Conservation (phyloP, 2,113 vertebrate genomes). For the Dicaeum eximium region DNA sequence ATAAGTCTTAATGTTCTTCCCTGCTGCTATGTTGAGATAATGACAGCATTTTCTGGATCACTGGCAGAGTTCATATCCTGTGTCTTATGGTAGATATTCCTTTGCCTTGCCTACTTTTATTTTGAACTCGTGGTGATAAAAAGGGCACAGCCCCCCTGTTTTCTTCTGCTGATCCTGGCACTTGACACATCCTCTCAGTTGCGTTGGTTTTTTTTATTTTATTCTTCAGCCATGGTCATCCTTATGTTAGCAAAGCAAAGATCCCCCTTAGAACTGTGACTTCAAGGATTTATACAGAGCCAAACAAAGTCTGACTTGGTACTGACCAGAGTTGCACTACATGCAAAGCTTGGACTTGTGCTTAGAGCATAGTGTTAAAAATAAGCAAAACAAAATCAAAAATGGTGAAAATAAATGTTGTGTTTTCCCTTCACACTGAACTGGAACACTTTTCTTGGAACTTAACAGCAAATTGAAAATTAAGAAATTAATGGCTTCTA, state of each 20-base stretch:
- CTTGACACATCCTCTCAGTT: background rate
- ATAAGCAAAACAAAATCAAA: background rate
- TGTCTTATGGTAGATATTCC: background rate
- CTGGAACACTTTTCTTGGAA: background rate
- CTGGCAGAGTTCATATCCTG: background rate
- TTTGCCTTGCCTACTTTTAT: background rate
- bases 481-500: background rate
- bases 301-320: background rate
- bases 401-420: background rate
- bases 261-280: background rate
- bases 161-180: background rate
- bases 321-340: background rate
- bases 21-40: background rate
- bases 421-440: background rate
- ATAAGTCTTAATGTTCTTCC: background rate
- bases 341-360: background rate
- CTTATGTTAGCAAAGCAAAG: background rate
- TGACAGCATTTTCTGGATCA: background rate
- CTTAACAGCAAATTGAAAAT: background rate
- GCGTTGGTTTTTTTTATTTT: rapidly evolving
- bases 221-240: background rate
- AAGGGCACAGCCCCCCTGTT: background rate
- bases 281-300: background rate
- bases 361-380: background rate
- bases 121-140: background rate